These are phyloP conservation scores for Scelioninae gen. 1 DNA, from an alignment of 2,888 invertebrate species.

Conservation along the genomic window DNA sequence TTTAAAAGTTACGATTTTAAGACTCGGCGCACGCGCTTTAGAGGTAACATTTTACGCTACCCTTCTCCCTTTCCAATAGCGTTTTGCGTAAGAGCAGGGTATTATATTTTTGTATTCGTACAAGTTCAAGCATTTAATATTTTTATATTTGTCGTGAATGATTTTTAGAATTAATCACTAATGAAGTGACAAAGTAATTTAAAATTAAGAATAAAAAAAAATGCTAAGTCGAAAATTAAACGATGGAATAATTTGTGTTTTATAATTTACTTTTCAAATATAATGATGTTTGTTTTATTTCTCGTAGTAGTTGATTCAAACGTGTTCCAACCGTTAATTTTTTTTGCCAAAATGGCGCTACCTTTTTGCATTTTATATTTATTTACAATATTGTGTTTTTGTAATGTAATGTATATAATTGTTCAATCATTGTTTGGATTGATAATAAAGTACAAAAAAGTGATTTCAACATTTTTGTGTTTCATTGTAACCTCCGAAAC, in stretches of 20 bases:
- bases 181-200: constrained; percentile 49
- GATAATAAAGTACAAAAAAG: constrained; percentile 65
- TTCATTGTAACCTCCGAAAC: too few species aligned
- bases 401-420: constrained; percentile 28
- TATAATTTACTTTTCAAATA: too few species aligned
- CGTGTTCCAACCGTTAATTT: constrained; percentile 37
- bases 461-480: too few species aligned
- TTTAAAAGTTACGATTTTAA: too few species aligned
- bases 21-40: too few species aligned
- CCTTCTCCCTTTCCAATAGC: constrained; percentile 39
- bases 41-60: constrained; percentile 13
- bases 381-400: constrained; percentile 55
- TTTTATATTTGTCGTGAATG: constrained; percentile 64
- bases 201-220: constrained; percentile 22
- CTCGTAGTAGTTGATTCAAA: too few species aligned
- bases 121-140: constrained; percentile 67
- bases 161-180: constrained; percentile 52
- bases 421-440: constrained; percentile 55
- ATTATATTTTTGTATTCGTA: constrained; percentile 66
- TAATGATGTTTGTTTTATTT: too few species aligned
- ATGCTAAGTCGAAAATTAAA: constrained; percentile 8
- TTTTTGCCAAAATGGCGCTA: constrained; percentile 12
- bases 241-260: constrained; percentile 35
- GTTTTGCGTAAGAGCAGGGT: constrained; percentile 58
- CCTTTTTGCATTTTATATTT: constrained; percentile 62